Percentiles rank a stretch among this genome's conserved stretches.
These are phyloP conservation scores for Drosophila pullipes DNA, from an alignment of 2,888 invertebrate genomes.

Conservation along the genomic window DNA sequence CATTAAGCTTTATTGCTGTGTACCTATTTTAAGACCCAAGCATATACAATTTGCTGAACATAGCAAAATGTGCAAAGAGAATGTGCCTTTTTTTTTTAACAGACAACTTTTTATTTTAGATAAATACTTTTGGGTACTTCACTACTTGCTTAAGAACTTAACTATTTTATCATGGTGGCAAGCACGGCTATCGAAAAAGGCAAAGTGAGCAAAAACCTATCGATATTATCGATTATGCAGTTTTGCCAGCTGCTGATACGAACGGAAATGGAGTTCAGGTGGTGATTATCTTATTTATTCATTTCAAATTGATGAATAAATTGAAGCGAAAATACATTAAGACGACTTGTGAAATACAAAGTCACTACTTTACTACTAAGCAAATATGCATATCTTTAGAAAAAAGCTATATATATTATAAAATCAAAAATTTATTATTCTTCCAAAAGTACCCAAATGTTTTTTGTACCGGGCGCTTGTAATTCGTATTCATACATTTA, in stretches of 20 bases:
- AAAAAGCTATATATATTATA: slow-evolving; percentile 1
- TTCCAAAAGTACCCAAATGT: slow-evolving; percentile 21
- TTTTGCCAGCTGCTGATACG: neutral
- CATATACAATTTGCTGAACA: neutral
- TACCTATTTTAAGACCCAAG: neutral
- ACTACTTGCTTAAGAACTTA: neutral
- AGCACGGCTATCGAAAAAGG: neutral
- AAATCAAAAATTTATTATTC: slow-evolving; percentile 13
- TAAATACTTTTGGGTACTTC: neutral
- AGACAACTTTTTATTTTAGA: neutral
- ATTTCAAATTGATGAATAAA: neutral
- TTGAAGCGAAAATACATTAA: neutral
- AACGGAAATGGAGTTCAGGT: neutral
- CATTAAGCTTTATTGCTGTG: neutral
- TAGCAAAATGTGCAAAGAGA: neutral
- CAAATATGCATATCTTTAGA: neutral
- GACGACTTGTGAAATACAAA: neutral
- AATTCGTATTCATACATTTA: slow-evolving; percentile 15
- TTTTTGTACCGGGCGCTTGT: slow-evolving; percentile 31
- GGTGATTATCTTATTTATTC: neutral
- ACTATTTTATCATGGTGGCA: neutral
- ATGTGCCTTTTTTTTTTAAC: neutral
- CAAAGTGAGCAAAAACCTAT: neutral
- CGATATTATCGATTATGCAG: neutral
- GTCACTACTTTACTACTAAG: neutral